Evolutionary conservation across 1,140 invertebrate genomes (phyloP), one percentile per base, ranked within the genome.

Genomic region (Macrotrachela quadricornifera): DNA sequence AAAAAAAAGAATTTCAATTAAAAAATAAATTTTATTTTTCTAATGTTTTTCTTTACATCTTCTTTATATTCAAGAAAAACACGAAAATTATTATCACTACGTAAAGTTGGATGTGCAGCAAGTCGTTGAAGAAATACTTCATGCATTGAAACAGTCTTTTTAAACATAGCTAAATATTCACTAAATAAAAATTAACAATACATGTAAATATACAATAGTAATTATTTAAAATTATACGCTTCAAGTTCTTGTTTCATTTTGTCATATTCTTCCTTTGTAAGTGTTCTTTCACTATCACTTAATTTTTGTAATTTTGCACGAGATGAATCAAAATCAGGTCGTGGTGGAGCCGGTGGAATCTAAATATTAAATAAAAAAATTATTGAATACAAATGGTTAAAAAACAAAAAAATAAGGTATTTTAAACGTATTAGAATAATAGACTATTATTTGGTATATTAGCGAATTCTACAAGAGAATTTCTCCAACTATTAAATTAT

Each of bases 121-220:
- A 97, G 65, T 45, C 92, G 79, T 56, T 85, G 85, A 4, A 99
- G 74, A 70, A 99, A 99, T 46, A 95, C 86, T 74, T 99, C 94
- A 67, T 99, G 94, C 90, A 97, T 96, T 10, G 92, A 91, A 42
- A 99, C 94, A 1, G 94, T 97, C 75, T 99, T 99, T 72, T 99
- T 99, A 70, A 99, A 99, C 9, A 90, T 94, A 10, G 92, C 94
- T 60, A 97, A 73, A 69, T 99, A 99, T 73, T 99, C 90, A 42
- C 85, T 91, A 63, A 44, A 59, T 55, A 14, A 46, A 17, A 30
- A 71, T 66, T 56, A 48, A 55, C 52, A 49, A 59, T 14, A 52
- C 45, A 51, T 10, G 14, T 10, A 40, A n/a, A n/a, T n/a, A n/a
- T n/a, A n/a, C n/a, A n/a, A 46, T 48, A 14, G 14, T 10, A 40